Evolutionary conservation across 35 echinoderm and acorn worm genomes (phyloP).

Genomic region (Apostichopus parvimensis): DNA sequence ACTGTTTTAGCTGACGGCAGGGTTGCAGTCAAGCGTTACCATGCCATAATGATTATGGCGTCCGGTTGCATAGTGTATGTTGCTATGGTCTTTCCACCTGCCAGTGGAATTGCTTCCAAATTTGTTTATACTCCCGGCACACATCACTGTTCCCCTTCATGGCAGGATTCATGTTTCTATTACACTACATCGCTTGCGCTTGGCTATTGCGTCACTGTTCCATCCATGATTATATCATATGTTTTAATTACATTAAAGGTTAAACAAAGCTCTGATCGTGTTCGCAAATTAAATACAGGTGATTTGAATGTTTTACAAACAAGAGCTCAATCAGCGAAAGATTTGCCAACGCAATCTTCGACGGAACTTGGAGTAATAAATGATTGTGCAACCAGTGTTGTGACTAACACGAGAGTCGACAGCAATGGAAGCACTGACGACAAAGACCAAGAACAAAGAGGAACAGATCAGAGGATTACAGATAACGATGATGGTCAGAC

Average conservation of each 20-base stretch:
- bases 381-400: no score
- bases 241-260: constrained; percentile 4
- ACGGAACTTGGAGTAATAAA: no score
- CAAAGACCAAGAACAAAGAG: no score
- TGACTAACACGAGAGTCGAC: no score
- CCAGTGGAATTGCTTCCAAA: background rate
- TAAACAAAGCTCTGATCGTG: background rate
- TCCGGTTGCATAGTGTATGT: background rate
- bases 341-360: no score
- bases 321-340: no score
- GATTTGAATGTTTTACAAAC: background rate
- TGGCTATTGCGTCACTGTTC: constrained; percentile 4
- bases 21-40: background rate
- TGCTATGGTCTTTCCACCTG: background rate
- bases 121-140: constrained; percentile 28
- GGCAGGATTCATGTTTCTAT: background rate
- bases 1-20: background rate
- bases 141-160: constrained; percentile 39
- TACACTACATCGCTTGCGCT: background rate
- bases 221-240: constrained; percentile 18
- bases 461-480: no score
- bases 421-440: no score
- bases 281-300: background rate
- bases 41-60: background rate
- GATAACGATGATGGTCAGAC: no score